A percentile compares a stretch with the other conserved stretches of the same genome.
Evolutionary conservation across 2,113 vertebrate genomes (phyloP).

Genomic region (Pachycephala philippinensis): DNA sequence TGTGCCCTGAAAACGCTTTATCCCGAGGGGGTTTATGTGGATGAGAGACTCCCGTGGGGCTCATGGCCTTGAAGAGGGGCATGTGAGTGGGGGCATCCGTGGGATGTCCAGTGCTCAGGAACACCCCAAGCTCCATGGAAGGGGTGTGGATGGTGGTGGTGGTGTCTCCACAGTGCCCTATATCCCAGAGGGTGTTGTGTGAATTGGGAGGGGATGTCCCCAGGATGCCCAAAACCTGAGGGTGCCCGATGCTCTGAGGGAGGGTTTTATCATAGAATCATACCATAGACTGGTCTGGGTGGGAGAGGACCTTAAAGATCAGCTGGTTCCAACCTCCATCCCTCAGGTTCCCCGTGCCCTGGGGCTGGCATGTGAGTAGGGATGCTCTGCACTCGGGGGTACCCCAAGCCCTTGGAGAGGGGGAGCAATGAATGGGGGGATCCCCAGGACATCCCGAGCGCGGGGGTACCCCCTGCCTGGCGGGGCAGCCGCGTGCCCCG

Average conservation of each 20-base stretch:
- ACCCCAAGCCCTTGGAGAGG: no score
- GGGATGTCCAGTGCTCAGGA: background rate
- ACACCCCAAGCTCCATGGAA: background rate
- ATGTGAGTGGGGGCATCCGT: background rate
- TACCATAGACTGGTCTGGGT: background rate
- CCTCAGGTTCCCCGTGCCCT: background rate
- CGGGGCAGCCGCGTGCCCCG: background rate
- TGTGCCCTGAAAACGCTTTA: background rate
- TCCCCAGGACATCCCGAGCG: background rate
- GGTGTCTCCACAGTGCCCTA: background rate
- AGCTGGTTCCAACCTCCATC: background rate
- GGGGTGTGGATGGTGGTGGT: background rate
- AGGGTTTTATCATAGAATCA: background rate
- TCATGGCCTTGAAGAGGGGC: background rate
- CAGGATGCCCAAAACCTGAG: background rate
- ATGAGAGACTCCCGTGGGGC: background rate
- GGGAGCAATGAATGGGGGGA: no score
- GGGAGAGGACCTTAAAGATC: background rate
- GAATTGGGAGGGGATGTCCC: background rate
- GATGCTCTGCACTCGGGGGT: background rate
- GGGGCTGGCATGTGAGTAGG: background rate
- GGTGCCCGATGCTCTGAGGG: background rate
- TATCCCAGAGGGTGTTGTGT: background rate
- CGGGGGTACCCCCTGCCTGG: background rate
- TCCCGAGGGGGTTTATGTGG: rapidly evolving